Evolutionary conservation across 2,888 invertebrate genomes (phyloP).

Genomic region (Sclerodermus sp.): DNA sequence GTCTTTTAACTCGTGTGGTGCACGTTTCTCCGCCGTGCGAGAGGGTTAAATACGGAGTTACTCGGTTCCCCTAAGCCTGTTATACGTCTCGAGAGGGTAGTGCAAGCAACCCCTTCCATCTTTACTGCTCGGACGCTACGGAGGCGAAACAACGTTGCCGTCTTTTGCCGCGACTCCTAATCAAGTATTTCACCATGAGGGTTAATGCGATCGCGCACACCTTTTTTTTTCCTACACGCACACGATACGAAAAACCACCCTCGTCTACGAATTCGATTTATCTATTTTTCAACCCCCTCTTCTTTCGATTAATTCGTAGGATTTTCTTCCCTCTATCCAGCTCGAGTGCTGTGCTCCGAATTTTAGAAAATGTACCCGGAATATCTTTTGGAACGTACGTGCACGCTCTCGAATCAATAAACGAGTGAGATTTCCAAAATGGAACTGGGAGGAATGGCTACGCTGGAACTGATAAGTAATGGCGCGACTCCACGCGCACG

Average conservation of each 20-base stretch:
- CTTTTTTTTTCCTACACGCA: too few species aligned
- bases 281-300: too few species aligned
- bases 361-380: too few species aligned
- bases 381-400: too few species aligned
- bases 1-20: constrained; percentile 49
- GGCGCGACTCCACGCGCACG: constrained; percentile 14
- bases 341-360: too few species aligned
- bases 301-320: too few species aligned
- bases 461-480: constrained; percentile 15
- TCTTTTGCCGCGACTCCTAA: constrained; percentile 18
- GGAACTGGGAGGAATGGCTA: constrained; percentile 18
- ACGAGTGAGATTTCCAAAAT: too few species aligned
- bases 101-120: constrained; percentile 23
- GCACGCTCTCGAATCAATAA: too few species aligned
- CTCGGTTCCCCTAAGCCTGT: constrained; percentile 35
- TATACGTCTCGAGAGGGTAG: constrained; percentile 36
- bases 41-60: constrained; percentile 39
- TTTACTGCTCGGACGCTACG: constrained; percentile 25
- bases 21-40: constrained; percentile 36
- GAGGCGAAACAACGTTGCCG: constrained; percentile 28
- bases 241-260: too few species aligned
- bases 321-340: too few species aligned
- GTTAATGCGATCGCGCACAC: too few species aligned
- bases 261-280: too few species aligned
- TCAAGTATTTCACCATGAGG: background rate